These are phyloP conservation scores for Pardalotus punctatus DNA, from an alignment of 2,113 vertebrate species.

Conservation along the genomic window DNA sequence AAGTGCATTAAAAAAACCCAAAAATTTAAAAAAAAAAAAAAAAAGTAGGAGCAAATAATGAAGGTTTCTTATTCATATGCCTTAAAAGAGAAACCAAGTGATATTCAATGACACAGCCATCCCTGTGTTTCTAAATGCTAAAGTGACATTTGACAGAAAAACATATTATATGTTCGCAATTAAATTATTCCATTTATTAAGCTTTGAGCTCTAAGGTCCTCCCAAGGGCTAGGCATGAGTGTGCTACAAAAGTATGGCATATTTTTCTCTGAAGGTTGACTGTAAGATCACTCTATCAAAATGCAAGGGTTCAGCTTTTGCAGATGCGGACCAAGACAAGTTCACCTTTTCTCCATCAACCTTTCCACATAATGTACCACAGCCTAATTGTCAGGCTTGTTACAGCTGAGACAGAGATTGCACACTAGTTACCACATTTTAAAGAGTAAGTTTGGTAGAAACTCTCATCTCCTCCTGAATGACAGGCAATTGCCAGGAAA, in stretches of 20 bases:
- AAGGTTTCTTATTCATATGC: not conserved
- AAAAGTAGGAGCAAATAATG: not conserved
- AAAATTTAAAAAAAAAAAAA: not conserved
- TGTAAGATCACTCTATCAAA: not conserved
- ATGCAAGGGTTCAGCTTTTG: not conserved
- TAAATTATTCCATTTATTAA: not conserved
- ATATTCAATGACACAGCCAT: not conserved
- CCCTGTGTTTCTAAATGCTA: not conserved
- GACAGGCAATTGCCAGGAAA: not conserved
- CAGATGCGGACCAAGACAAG: not conserved
- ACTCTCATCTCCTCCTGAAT: not conserved
- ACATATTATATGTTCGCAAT: not conserved
- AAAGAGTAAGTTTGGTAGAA: not conserved
- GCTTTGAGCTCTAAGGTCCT: not conserved
- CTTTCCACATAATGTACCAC: not conserved
- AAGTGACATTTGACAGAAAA: not conserved
- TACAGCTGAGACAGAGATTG: not conserved
- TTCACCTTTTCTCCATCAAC: not conserved
- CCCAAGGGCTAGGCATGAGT: not conserved
- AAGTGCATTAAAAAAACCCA: not conserved
- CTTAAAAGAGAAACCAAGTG: not conserved
- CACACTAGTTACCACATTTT: not conserved
- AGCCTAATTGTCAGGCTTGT: not conserved
- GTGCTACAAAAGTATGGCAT: not conserved
- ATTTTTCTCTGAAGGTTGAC: not conserved